Evolutionary conservation across 2,888 invertebrate genomes (phyloP).

Genomic region (Tigriopus californicus): DNA sequence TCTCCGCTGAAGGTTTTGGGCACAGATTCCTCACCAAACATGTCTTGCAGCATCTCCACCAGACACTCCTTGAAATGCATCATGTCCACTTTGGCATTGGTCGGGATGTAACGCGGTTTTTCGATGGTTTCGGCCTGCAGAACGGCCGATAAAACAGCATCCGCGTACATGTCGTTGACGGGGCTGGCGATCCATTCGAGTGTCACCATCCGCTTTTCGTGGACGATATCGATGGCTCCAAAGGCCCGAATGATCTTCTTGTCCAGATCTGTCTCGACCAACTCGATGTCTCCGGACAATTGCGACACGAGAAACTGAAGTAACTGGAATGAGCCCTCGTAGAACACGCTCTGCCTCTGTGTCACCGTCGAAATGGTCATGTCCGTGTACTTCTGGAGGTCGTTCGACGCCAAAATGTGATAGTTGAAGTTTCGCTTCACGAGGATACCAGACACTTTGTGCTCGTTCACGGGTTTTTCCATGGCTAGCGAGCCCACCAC

Average conservation of each 20-base stretch:
- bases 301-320: slow-evolving; percentile 56
- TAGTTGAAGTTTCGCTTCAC: slow-evolving; percentile 97
- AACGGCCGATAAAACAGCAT: slow-evolving; percentile 72
- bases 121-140: slow-evolving; percentile 39
- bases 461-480: slow-evolving; percentile 54
- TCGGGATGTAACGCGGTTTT: slow-evolving; percentile 15
- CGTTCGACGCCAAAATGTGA: slow-evolving; percentile 73
- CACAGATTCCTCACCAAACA: slow-evolving; percentile 85
- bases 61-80: slow-evolving; percentile 83
- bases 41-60: slow-evolving; percentile 74
- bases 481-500: slow-evolving; percentile 79
- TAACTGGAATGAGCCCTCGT: slow-evolving; percentile 39
- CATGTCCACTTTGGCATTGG: slow-evolving; percentile 49
- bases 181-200: slow-evolving; percentile 76
- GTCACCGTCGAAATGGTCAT: slow-evolving; percentile 80
- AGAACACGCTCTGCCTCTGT: slow-evolving; percentile 53
- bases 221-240: slow-evolving; percentile 55
- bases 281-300: slow-evolving; percentile 52
- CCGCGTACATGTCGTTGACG: slow-evolving; percentile 93
- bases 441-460: slow-evolving; percentile 67
- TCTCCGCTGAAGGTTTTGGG: slow-evolving; percentile 86
- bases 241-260: slow-evolving; percentile 58
- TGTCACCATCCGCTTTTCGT: slow-evolving; percentile 24
- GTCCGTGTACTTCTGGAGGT: slow-evolving; percentile 87
- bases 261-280: slow-evolving; percentile 35